A percentile compares a stretch with the other conserved stretches of the same genome.
Evolutionary conservation across 1,140 invertebrate species (phyloP).

Genomic region (Nymphalis io): DNA sequence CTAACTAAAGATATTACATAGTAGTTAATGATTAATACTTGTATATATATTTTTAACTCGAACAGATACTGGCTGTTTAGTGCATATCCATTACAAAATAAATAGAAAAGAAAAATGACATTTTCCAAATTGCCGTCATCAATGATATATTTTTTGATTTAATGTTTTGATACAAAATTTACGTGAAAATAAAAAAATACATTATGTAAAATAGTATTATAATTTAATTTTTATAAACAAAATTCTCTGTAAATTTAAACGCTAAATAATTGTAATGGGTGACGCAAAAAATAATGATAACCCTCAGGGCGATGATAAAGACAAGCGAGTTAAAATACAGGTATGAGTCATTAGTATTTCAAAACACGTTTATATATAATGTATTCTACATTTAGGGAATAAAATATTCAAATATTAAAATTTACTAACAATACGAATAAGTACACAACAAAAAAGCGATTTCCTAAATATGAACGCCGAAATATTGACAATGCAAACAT

Average conservation of each 20-base stretch:
- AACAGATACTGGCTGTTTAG: neutral
- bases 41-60: neutral
- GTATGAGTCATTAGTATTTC: constrained; percentile 36
- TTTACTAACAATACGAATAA: neutral
- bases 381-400: no score
- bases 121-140: constrained; percentile 19
- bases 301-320: constrained; percentile 51
- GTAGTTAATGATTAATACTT: neutral
- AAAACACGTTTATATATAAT: no score
- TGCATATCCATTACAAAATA: neutral
- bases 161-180: constrained; percentile 21
- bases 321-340: constrained; percentile 68
- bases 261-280: constrained; percentile 45
- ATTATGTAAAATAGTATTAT: neutral
- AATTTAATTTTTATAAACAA: neutral
- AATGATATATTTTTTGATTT: neutral
- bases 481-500: no score
- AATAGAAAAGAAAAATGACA: neutral
- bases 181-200: constrained; percentile 20
- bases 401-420: no score
- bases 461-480: no score
- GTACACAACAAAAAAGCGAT: neutral
- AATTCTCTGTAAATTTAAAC: constrained; percentile 13
- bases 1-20: no score
- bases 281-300: constrained; percentile 37